Evolutionary conservation across 2,113 vertebrate genomes (phyloP).

Genomic region (Galeopterus variegatus): DNA sequence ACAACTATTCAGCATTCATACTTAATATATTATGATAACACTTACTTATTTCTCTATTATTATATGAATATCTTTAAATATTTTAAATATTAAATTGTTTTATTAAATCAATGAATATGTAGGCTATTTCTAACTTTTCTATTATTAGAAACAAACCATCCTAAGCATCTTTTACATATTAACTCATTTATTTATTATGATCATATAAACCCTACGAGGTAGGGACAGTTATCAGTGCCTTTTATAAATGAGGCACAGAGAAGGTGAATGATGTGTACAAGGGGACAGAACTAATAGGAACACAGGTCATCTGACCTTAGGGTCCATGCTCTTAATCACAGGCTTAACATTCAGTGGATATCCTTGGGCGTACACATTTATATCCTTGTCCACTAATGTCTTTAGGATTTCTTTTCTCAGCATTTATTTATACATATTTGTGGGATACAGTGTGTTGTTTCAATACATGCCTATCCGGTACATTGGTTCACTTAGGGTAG

Average conservation of each 20-base stretch:
- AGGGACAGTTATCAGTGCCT: background rate
- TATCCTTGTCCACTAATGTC: conserved; percentile 1
- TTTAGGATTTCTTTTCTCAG: background rate
- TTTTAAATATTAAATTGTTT: background rate
- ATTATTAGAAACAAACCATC: conserved; percentile 33
- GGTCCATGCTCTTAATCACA: background rate
- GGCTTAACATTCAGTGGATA: background rate
- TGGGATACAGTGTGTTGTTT: too few species aligned
- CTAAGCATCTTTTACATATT: background rate
- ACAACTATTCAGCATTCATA: background rate
- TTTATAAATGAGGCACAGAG: background rate
- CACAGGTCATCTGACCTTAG: background rate
- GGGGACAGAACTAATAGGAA: background rate
- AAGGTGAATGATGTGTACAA: background rate
- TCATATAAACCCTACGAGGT: background rate
- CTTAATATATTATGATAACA: background rate
- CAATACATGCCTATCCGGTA: too few species aligned
- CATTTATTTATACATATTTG: too few species aligned
- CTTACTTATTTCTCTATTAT: conserved; percentile 1
- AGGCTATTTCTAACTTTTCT: background rate
- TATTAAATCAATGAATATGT: conserved; percentile 20
- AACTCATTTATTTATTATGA: conserved; percentile 10
- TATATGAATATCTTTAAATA: conserved; percentile 21
- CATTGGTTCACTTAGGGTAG: too few species aligned
- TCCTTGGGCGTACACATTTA: background rate